Evolutionary conservation across 2,113 vertebrate genomes (phyloP).

Genomic region (Nesogale talazaci): DNA sequence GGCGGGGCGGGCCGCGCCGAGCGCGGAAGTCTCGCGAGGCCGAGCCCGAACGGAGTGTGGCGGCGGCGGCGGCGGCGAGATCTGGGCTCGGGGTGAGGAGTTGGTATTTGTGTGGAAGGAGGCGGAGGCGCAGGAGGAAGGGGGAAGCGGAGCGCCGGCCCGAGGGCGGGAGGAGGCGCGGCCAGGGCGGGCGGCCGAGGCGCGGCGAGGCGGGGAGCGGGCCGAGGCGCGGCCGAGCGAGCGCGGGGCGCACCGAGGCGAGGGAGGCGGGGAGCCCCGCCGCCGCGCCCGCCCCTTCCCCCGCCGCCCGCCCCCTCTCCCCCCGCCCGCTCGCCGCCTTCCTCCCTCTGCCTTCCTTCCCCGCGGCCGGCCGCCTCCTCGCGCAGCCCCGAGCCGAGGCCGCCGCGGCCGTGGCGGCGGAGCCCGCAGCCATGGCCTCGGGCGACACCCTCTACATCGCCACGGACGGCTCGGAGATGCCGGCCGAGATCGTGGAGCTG

Average conservation of each 20-base stretch:
- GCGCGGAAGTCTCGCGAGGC: conserved; percentile 93
- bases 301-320: conserved; percentile 36
- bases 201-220: not conserved
- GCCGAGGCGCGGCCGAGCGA: too few relatives aligned
- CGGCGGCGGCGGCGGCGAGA: conserved; percentile 89
- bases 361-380: conserved; percentile 78
- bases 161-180: conserved; percentile 84
- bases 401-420: conserved; percentile 78
- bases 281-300: conserved; percentile 50
- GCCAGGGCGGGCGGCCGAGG: conserved; percentile 84
- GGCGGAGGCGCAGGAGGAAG: conserved; percentile 91
- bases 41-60: conserved; percentile 85
- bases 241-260: too few relatives aligned
- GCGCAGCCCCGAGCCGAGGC: conserved; percentile 73
- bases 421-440: conserved; percentile 92
- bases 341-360: conserved; percentile 78
- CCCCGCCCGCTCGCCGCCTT: conserved; percentile 66
- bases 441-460: conserved; percentile 98
- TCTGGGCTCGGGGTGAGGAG: conserved; percentile 88
- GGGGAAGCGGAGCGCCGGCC: conserved; percentile 81
- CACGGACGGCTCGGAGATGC: conserved; percentile 97
- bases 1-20: conserved; percentile 75
- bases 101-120: conserved; percentile 93
- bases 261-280: too few relatives aligned
- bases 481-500: conserved; percentile 97